phyloP scores from a whole-genome alignment of 2,888 invertebrate genomes.

The Philonicus albiceps region DNA sequence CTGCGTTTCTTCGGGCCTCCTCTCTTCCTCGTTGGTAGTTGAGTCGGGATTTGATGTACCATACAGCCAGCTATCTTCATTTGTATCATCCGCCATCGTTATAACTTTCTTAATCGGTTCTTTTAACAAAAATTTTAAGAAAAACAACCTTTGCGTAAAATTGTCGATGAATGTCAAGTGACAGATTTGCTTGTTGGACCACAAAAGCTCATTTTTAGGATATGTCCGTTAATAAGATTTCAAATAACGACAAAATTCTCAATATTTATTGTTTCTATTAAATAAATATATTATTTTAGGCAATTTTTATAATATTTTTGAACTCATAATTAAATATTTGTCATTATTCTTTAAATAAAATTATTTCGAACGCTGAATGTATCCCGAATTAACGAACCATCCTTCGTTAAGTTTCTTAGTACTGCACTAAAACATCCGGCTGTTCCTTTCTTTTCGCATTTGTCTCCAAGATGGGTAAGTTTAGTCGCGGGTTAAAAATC shows the following conservation, averaged over 20 bases:
- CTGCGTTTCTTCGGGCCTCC: slow-evolving; percentile 54
- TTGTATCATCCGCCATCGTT: slow-evolving; percentile 71
- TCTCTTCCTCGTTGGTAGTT: slow-evolving; percentile 57
- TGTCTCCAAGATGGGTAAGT: slow-evolving; percentile 76
- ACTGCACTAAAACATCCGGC: background rate
- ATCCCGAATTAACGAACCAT: background rate
- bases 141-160: background rate
- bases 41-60: slow-evolving; percentile 74
- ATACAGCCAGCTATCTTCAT: slow-evolving; percentile 89
- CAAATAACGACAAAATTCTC: background rate
- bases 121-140: background rate
- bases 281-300: background rate
- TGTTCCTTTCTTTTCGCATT: slow-evolving; percentile 67
- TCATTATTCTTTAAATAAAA: background rate
- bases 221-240: background rate
- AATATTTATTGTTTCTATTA: background rate
- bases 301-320: background rate
- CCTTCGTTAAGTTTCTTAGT: background rate
- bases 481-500: slow-evolving; percentile 56
- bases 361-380: background rate
- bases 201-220: background rate
- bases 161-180: background rate
- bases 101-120: background rate
- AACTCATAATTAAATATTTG: background rate
- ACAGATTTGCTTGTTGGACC: background rate